Evolutionary conservation across 2,113 vertebrate species (phyloP), one percentile per base, ranked within the genome.

Genomic region (Myocastor coypus): DNA sequence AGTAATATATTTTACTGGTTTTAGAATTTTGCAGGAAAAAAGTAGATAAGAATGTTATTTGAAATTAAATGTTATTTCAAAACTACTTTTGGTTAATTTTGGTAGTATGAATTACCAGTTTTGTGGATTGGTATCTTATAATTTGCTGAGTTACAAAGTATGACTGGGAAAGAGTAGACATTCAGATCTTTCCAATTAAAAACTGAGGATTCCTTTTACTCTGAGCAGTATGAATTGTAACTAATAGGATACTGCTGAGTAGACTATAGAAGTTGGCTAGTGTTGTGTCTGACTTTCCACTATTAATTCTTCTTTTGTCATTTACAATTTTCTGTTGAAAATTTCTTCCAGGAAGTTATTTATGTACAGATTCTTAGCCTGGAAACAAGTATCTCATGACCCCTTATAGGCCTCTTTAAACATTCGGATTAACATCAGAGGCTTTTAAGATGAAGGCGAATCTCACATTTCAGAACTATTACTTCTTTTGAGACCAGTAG

Each of bases 281-380:
- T n/a, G n/a, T n/a, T n/a, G n/a, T n/a, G 26, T 73, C 34, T 88
- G 71, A 75, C 66, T 94, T 94, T 95, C 90, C 87, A 32, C 86
- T 83, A 83, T 93, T 94, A 96, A 71, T 91, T 37, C 40, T 96
- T 61, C 75, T 81, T 83, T 92, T 37, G 73, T 77, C 83, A 80
- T 97, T 94, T 92, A 28, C 89, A 89, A 95, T 55, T 96, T 96
- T 34, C 59, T 82, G 71, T 90, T 92, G 85, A 93, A 96, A 95
- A 89, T 97, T 96, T 61, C 97, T 96, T 94, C 94, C 85, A 93
- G 84, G 59, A 87, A 87, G 85, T 87, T 91, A 66, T 92, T 94
- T 91, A 82, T 94, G 37, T 96, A 88, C 40, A 89, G 78, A 37
- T 85, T 86, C 82, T 94, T 37, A 88, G 40, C 61, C 92, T 96